These are phyloP conservation scores for Tonatia bakeri DNA, from an alignment of 2,113 vertebrate species.

Conservation along the genomic window DNA sequence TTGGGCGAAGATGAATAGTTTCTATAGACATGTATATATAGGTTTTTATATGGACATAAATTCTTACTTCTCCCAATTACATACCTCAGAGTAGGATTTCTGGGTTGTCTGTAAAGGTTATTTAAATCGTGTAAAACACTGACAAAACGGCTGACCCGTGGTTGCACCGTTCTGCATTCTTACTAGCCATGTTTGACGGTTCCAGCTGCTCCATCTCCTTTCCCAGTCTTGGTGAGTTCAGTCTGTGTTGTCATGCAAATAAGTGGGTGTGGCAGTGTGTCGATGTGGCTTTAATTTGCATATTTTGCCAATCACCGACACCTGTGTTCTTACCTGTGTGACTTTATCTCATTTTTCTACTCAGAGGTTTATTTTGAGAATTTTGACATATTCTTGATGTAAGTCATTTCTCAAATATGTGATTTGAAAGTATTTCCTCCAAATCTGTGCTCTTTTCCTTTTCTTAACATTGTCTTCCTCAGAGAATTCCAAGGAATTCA, in stretches of 20 bases:
- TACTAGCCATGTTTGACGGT: too few relatives aligned
- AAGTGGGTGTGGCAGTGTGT: background rate
- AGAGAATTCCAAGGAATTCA: background rate
- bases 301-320: background rate
- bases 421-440: background rate
- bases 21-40: background rate
- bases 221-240: background rate
- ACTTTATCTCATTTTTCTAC: background rate
- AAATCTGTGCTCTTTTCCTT: background rate
- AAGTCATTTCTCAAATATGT: background rate
- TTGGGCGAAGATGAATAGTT: background rate
- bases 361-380: background rate
- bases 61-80: background rate
- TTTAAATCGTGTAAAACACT: background rate
- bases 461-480: background rate
- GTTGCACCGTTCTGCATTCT: background rate
- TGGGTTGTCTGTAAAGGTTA: background rate
- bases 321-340: background rate
- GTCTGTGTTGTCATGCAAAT: background rate
- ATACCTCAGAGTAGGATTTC: background rate
- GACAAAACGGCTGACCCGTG: background rate
- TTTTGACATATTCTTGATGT: background rate
- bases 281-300: background rate
- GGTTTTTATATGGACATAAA: background rate
- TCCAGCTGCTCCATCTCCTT: too few relatives aligned